A percentile compares a stretch with the other conserved stretches of the same genome.
These are phyloP conservation scores for Hedychridium roseum DNA, from an alignment of 2,888 invertebrate species.

Conservation along the genomic window DNA sequence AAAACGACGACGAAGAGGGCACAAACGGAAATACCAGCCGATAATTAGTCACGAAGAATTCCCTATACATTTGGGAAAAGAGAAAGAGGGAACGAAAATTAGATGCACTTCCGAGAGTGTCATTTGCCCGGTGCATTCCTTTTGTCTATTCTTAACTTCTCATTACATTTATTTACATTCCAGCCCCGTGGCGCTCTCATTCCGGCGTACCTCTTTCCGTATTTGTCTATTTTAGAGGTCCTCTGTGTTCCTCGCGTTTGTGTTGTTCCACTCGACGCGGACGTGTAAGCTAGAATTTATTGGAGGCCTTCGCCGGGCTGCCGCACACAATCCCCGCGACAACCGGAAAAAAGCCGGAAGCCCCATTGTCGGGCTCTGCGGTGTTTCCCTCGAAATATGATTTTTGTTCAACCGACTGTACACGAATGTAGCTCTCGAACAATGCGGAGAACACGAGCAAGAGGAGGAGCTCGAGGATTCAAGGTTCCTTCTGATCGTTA, in stretches of 20 bases:
- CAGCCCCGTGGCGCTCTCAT: too few species aligned
- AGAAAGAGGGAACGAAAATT: too few species aligned
- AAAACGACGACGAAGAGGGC: too few species aligned
- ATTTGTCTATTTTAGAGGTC: too few species aligned
- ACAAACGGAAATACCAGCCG: too few species aligned
- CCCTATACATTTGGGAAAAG: too few species aligned
- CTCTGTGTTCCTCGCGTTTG: background rate
- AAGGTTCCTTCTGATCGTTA: conserved; percentile 23
- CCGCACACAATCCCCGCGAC: conserved; percentile 25
- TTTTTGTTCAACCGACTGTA: conserved; percentile 37
- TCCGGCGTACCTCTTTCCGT: too few species aligned
- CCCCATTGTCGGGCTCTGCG: conserved; percentile 35
- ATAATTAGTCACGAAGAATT: too few species aligned
- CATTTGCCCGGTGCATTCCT: too few species aligned
- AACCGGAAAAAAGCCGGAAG: conserved; percentile 43
- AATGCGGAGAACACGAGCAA: conserved; percentile 22
- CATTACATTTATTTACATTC: too few species aligned
- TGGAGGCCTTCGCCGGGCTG: conserved; percentile 25
- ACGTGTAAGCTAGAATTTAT: conserved; percentile 34
- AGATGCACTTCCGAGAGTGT: too few species aligned
- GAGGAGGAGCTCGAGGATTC: conserved; percentile 14
- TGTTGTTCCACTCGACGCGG: conserved; percentile 9
- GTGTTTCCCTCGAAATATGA: conserved; percentile 43
- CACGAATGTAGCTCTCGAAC: conserved; percentile 24
- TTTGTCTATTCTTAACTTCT: too few species aligned